These are phyloP conservation scores for Amphimallon solstitiale DNA, from an alignment of 2,888 invertebrate species.

Conservation along the genomic window DNA sequence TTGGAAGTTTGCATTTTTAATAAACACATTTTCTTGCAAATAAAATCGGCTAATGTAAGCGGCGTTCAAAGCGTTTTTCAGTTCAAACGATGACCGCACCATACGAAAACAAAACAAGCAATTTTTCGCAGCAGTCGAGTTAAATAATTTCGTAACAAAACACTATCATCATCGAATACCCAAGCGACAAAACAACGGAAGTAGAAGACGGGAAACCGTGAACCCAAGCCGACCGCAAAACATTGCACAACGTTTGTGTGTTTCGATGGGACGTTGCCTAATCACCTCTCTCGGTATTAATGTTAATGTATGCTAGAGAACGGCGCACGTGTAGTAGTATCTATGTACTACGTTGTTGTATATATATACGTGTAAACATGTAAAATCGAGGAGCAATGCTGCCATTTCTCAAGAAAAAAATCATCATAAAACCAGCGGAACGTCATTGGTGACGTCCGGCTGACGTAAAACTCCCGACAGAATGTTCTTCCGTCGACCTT, in stretches of 20 bases:
- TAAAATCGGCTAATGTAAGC: neutral
- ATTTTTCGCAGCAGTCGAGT: no score
- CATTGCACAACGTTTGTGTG: neutral
- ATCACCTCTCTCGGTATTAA: no score
- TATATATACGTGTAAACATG: neutral
- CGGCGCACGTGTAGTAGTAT: neutral
- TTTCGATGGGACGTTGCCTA: neutral
- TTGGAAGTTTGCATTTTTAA: neutral
- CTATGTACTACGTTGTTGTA: neutral
- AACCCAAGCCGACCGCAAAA: neutral
- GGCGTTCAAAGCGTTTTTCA: no score
- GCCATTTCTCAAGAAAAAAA: constrained; percentile 6
- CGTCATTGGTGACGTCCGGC: constrained; percentile 21
- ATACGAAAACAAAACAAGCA: no score
- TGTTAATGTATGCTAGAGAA: no score
- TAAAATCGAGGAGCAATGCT: neutral
- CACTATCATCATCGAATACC: neutral
- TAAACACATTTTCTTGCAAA: neutral
- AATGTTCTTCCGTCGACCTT: constrained; percentile 26
- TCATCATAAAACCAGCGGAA: constrained; percentile 12
- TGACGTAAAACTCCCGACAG: neutral
- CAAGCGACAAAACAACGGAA: neutral
- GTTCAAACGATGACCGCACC: no score
- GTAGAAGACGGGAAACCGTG: constrained; percentile 5
- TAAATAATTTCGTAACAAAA: no score